Evolutionary conservation across 2,888 invertebrate species (phyloP).

Genomic region (Torymus texanus): DNA sequence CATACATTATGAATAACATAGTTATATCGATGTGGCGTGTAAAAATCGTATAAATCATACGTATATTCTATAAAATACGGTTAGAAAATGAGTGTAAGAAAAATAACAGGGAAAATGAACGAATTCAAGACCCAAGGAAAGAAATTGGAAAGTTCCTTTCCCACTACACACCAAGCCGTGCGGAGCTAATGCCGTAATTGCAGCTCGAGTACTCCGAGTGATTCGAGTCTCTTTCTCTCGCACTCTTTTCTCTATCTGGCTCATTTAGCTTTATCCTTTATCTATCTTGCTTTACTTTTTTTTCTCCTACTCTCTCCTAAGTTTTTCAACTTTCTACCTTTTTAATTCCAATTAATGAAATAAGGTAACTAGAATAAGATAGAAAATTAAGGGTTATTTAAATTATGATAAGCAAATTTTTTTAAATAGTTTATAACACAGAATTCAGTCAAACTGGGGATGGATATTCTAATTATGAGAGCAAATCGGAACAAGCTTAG

Average conservation of each 20-base stretch:
- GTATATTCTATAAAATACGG: no score
- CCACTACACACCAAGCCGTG: not conserved
- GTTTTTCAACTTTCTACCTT: constrained; percentile 12
- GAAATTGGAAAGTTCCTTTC: constrained; percentile 31
- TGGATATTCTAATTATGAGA: no score
- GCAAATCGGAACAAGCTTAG: no score
- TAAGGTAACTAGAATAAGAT: no score
- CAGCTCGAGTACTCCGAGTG: constrained; percentile 36
- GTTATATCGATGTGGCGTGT: no score
- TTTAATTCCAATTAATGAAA: not conserved
- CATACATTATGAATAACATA: no score
- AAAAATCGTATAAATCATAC: no score
- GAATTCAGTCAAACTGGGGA: no score
- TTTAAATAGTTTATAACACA: no score
- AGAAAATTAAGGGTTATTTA: no score
- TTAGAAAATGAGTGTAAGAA: not conserved
- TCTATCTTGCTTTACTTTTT: constrained; percentile 2
- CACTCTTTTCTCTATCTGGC: constrained; percentile 12
- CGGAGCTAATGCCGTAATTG: constrained; percentile 42
- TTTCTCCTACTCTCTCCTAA: not conserved
- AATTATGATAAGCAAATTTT: no score
- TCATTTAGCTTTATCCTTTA: constrained; percentile 31
- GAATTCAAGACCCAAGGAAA: constrained; percentile 11
- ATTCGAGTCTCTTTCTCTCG: constrained; percentile 24
- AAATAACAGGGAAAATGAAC: constrained; percentile 11